Percentiles rank a stretch among this genome's conserved stretches.
Evolutionary conservation across 1,140 invertebrate genomes (phyloP).

Genomic region (Nasonia giraulti): DNA sequence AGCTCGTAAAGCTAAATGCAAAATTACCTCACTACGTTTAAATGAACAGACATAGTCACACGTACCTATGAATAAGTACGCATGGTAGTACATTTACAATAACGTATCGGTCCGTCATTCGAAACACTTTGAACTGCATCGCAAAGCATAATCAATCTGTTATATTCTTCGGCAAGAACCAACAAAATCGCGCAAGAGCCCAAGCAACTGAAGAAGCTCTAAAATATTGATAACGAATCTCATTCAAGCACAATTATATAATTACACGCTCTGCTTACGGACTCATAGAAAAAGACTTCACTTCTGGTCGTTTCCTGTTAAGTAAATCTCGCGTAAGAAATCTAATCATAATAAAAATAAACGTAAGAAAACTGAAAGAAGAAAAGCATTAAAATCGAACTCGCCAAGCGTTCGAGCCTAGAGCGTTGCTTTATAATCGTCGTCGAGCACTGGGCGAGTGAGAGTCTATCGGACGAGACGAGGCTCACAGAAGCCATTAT

Average conservation of each 20-base stretch:
- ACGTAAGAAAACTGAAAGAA: constrained; percentile 17
- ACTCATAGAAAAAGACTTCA: background rate
- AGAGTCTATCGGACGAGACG: constrained; percentile 45
- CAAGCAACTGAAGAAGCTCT: constrained; percentile 16
- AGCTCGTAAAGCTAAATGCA: background rate
- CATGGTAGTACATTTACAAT: background rate
- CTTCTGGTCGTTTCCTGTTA: background rate
- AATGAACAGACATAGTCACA: background rate
- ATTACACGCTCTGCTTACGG: constrained; percentile 5
- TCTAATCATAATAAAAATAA: constrained; percentile 7
- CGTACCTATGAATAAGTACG: background rate
- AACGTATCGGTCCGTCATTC: background rate
- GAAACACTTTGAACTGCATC: too few species aligned
- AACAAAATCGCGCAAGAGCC: constrained; percentile 23
- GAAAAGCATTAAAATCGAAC: background rate
- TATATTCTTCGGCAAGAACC: constrained; percentile 13
- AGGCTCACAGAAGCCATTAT: constrained; percentile 46
- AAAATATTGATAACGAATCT: background rate
- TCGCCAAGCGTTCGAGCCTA: constrained; percentile 31
- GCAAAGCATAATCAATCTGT: background rate
- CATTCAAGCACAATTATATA: constrained; percentile 24
- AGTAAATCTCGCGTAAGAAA: constrained; percentile 16
- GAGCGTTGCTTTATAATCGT: background rate
- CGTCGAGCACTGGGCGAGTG: constrained; percentile 46
- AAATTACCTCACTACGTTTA: background rate